Percentiles rank a stretch among this genome's conserved stretches.
These are phyloP conservation scores for Oeneis ivallda DNA, from an alignment of 2,888 invertebrate species.

Conservation along the genomic window DNA sequence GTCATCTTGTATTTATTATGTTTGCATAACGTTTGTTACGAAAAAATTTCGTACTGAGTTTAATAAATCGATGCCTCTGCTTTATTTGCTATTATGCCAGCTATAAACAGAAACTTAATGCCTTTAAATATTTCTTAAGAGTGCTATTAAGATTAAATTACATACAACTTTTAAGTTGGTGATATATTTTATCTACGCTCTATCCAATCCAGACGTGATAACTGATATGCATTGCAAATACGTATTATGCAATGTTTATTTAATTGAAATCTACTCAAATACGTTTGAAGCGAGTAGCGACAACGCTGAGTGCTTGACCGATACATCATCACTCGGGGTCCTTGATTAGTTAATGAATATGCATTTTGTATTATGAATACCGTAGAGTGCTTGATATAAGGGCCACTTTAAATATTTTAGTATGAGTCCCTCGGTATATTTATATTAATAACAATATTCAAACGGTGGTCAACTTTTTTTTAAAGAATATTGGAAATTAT, in stretches of 20 bases:
- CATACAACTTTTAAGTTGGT: neutral
- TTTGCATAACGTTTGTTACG: no score
- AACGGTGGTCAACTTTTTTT: neutral
- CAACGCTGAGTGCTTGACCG: slow-evolving; percentile 10
- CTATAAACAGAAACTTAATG: neutral
- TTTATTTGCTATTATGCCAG: no score
- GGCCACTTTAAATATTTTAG: slow-evolving; percentile 9
- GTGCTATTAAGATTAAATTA: no score
- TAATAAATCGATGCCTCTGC: neutral
- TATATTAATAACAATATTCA: neutral
- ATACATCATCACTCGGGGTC: slow-evolving; percentile 4
- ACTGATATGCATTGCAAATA: slow-evolving; percentile 8
- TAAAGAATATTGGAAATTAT: no score
- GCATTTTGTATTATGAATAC: slow-evolving; percentile 1
- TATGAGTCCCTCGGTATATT: neutral
- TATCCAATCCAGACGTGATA: neutral
- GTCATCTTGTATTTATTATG: neutral
- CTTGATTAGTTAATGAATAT: slow-evolving; percentile 17
- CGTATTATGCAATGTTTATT: slow-evolving; percentile 9
- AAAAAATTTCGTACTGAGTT: neutral
- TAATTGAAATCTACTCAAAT: slow-evolving; percentile 7
- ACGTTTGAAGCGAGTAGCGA: slow-evolving; percentile 4
- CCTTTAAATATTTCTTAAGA: neutral
- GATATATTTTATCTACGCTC: neutral
- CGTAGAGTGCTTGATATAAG: slow-evolving; percentile 2